Conservation (phyloP, 1,140 invertebrate genomes). For the Condylostylus longicornis region DNA sequence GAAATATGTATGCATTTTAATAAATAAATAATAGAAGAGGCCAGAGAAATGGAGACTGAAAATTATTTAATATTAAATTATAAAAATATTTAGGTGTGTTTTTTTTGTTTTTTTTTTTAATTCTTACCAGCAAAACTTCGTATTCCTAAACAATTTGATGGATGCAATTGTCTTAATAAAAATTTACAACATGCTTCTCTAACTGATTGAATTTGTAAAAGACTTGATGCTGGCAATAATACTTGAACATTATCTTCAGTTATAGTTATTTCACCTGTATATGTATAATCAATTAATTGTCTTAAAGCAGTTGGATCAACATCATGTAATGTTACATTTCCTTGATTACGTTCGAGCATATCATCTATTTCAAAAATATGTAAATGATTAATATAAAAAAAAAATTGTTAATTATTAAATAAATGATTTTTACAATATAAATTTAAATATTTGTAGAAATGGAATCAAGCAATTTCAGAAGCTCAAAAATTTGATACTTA, state of each 20-base stretch:
- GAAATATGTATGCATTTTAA: no score
- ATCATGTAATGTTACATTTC: conserved; percentile 45
- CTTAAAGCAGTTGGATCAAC: conserved; percentile 44
- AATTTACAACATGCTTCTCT: conserved; percentile 64
- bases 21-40: no score
- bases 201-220: conserved; percentile 59
- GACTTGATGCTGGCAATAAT: conserved; percentile 57
- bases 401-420: not conserved
- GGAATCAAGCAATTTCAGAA: not conserved
- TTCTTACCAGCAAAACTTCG: conserved; percentile 48
- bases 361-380: no score
- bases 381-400: no score
- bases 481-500: no score
- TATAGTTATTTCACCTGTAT: conserved; percentile 59
- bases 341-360: conserved; percentile 46
- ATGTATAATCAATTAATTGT: conserved; percentile 57
- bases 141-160: conserved; percentile 64
- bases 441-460: not conserved
- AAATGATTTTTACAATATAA: not conserved
- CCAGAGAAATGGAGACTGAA: no score
- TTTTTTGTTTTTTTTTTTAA: no score
- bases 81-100: no score
- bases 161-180: conserved; percentile 54
- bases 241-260: conserved; percentile 67
- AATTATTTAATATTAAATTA: no score